Evolutionary conservation across 2,797 vertebrate species (phyloP).

Genomic region (Anableps anableps): DNA sequence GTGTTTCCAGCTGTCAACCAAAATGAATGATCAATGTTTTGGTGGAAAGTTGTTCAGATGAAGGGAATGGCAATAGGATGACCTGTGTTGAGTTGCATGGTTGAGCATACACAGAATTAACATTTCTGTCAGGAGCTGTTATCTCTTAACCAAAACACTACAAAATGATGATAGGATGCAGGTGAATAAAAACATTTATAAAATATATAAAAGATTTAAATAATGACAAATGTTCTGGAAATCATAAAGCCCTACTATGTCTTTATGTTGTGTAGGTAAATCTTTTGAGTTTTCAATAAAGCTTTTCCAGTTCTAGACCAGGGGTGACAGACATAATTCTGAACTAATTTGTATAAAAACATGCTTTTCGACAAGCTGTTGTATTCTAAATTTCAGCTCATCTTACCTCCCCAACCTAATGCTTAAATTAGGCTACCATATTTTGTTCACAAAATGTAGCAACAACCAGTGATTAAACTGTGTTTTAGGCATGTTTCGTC

Average conservation of each 20-base stretch:
- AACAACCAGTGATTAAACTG: background rate
- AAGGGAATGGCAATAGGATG: constrained; percentile 20
- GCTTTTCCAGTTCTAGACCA: background rate
- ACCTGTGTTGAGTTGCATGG: constrained; percentile 15
- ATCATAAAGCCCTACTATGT: background rate
- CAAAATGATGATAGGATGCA: background rate
- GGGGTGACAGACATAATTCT: background rate
- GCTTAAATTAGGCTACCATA: no score
- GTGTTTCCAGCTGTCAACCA: constrained; percentile 58
- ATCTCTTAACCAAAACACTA: background rate
- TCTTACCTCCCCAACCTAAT: no score
- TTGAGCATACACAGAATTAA: constrained; percentile 28
- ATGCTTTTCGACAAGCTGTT: no score
- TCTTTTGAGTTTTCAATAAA: background rate
- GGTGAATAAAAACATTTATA: background rate
- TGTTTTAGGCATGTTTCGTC: background rate
- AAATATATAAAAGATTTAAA: background rate
- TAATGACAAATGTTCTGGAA: background rate
- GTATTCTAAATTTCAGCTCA: no score
- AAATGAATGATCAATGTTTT: constrained; percentile 55
- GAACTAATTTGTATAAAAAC: background rate
- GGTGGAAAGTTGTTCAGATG: constrained; percentile 40
- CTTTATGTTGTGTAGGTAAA: background rate
- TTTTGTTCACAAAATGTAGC: no score
- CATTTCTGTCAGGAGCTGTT: constrained; percentile 22